Evolutionary conservation across 2,113 vertebrate species (phyloP).

Genomic region (Ailuropoda melanoleuca): DNA sequence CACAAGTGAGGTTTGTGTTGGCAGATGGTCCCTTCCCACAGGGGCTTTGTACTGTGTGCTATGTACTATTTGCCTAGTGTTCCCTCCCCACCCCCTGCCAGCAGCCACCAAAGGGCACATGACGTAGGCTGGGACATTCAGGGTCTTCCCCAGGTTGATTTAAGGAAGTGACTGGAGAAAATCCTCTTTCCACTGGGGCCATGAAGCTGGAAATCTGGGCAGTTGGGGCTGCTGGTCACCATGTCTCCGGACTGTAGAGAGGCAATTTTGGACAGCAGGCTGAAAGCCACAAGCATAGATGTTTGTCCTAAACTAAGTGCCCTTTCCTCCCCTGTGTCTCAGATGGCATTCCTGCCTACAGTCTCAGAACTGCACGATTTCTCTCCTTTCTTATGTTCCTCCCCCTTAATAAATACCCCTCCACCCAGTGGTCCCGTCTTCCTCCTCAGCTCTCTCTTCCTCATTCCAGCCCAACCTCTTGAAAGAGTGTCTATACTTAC

Average conservation of each 20-base stretch:
- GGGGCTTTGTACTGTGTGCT: not conserved
- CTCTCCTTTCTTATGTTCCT: not conserved
- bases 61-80: not conserved
- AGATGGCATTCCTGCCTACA: too few relatives aligned
- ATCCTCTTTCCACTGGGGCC: not conserved
- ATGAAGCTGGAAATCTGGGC: not conserved
- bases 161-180: not conserved
- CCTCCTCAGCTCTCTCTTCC: not conserved
- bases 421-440: not conserved
- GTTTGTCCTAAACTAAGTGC: not conserved
- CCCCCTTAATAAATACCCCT: not conserved
- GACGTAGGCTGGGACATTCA: not conserved
- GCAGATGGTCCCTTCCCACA: not conserved
- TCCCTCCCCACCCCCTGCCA: not conserved
- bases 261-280: not conserved
- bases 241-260: not conserved
- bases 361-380: not conserved
- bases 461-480: not conserved
- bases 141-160: not conserved
- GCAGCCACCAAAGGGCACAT: not conserved
- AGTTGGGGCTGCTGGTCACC: not conserved
- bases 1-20: not conserved
- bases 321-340: not conserved
- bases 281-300: not conserved
- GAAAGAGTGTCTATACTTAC: not conserved